Base-by-base conservation (phyloP, 2,888 invertebrate species). In the Oxycera nigricornis region DNA sequence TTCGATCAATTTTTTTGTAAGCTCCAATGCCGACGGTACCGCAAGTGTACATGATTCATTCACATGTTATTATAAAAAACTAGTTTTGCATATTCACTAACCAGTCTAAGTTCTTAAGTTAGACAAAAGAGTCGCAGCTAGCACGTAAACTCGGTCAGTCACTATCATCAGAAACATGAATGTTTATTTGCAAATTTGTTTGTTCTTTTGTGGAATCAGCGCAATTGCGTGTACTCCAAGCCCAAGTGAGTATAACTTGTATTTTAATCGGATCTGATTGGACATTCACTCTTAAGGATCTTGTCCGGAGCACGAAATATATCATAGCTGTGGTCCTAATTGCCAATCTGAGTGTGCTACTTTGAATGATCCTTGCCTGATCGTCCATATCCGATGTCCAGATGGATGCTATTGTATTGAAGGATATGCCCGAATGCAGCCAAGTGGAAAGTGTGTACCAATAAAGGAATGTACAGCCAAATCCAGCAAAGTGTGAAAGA, bases 301-400 rank as follows among this genome's bases (percentile, higher is more conserved):
- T 0, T 83, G 83, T 50, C 78, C 79, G 1, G 3, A 59, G 0
- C 78, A 83, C 76, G 83, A 83, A 76, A 65, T 76, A 1, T 83
- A 78, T 59, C 31, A 28, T 11, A 2, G 74, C 0, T 83, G 83
- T 39, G 84, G 83, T 1, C 76, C 78, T 28, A 77, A 76, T 50
- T 85, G 84, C 72, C 82, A 84, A 77, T 81, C 81, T 1, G 78
- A 79, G 62, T 84, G 85, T 59, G 79, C 79, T n/a, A 83, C 81
- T 17, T 77, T 84, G 46, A 78, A 79, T 0, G 1, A 83, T 55
- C 79, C 80, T 0, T 84, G 84, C 11, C 35, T 77, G 0, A 80
- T 84, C 0, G 41, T 20, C 0, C 73, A 83, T 62, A 75, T 82
- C 0, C 78, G 79, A 22, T 85, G 84, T 14, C 82, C 82, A 2